Percentiles rank a stretch among this genome's conserved stretches.
Evolutionary conservation across 2,888 invertebrate species (phyloP).

Genomic region (Lamproptera curius): DNA sequence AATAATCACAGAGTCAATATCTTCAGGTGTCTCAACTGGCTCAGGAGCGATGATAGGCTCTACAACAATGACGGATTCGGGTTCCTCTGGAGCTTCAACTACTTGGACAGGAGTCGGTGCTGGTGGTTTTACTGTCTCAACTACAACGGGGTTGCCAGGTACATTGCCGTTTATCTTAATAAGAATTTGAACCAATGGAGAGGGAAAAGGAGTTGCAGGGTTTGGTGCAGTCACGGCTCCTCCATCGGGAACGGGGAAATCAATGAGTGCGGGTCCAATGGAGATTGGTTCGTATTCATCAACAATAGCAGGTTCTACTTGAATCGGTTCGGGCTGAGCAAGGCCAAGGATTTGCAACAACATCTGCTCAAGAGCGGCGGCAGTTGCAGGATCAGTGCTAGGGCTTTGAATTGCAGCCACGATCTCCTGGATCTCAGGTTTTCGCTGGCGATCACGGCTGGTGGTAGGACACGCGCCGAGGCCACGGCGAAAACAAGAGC

Average conservation of each 20-base stretch:
- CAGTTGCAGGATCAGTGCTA: constrained; percentile 38
- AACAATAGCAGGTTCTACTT: constrained; percentile 19
- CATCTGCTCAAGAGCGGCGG: constrained; percentile 33
- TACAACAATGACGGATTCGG: constrained; percentile 25
- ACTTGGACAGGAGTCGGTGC: constrained; percentile 4
- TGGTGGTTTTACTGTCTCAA: background rate
- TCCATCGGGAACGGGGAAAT: constrained; percentile 5
- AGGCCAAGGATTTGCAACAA: constrained; percentile 28
- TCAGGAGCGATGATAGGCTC: constrained; percentile 37
- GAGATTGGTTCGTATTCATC: constrained; percentile 15
- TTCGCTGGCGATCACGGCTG: constrained; percentile 16
- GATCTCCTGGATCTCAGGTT: constrained; percentile 30
- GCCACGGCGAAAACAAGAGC: constrained; percentile 23
- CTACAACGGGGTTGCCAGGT: constrained; percentile 5
- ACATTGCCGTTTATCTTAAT: constrained; percentile 2
- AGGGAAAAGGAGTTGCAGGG: background rate
- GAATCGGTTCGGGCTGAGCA: constrained; percentile 15
- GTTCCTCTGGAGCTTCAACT: background rate
- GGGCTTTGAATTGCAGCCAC: constrained; percentile 36
- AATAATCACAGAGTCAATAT: constrained; percentile 4
- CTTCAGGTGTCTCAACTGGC: constrained; percentile 21
- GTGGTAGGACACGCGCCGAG: constrained; percentile 23
- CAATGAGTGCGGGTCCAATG: constrained; percentile 11
- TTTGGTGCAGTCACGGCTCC: background rate
- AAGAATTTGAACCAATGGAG: constrained; percentile 6